phyloP scores from a whole-genome alignment of 2,113 vertebrate species.

The Dendropsophus ebraccatus region DNA sequence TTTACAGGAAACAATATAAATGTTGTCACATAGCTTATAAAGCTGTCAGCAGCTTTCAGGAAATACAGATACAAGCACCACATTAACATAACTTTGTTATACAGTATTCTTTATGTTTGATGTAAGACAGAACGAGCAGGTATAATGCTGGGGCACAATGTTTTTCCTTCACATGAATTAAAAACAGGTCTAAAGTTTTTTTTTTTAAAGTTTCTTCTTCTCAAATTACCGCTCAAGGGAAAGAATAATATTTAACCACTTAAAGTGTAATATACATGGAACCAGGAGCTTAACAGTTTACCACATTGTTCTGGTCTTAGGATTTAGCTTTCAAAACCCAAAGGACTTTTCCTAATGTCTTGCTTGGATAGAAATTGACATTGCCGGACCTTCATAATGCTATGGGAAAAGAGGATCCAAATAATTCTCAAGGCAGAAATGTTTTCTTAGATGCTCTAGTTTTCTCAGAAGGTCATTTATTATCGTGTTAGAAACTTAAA shows the following conservation, averaged over 20 bases:
- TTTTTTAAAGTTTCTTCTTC: constrained; percentile 6
- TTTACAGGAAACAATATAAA: not conserved
- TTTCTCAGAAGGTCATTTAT: constrained; percentile 25
- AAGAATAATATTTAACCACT: constrained; percentile 53
- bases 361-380: constrained; percentile 38
- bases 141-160: constrained; percentile 22
- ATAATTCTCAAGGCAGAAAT: constrained; percentile 48
- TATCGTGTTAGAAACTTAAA: not conserved
- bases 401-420: constrained; percentile 24
- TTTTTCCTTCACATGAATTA: constrained; percentile 25
- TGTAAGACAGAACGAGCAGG: not conserved
- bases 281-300: not conserved
- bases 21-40: not conserved
- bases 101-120: not conserved
- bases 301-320: constrained; percentile 5
- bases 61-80: not conserved
- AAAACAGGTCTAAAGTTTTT: not conserved
- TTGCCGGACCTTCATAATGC: constrained; percentile 12
- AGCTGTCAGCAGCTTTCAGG: not conserved
- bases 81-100: not conserved
- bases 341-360: constrained; percentile 21
- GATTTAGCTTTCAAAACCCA: not conserved
- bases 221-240: constrained; percentile 8
- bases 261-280: constrained; percentile 25
- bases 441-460: constrained; percentile 34